Evolutionary conservation across 2,797 vertebrate genomes (phyloP), one percentile per base, ranked within the genome.

Genomic region (Adrianichthys oophorus): DNA sequence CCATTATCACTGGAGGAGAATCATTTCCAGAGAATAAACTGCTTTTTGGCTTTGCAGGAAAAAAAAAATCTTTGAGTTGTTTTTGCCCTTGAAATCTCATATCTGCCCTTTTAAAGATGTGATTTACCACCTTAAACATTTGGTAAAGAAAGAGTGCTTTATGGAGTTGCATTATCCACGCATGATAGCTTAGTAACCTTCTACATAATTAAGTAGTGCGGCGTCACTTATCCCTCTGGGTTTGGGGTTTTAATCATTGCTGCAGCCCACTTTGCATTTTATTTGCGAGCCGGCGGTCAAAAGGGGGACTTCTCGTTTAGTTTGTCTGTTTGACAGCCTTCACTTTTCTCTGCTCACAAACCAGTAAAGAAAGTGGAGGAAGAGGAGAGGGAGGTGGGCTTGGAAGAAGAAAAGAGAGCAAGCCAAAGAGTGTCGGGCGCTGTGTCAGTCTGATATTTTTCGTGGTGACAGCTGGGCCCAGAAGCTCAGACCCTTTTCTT

Each of bases 391-490:
- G 16, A 24, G 48, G 4, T n/a, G 42, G 43, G 46, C 23, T 47
- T 52, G 45, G 48, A 50, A 78, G 65, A 84, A 85, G 80, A 82
- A 82, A 82, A 82, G 83, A 72, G 72, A 78, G 79, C 72, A 77
- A 84, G 75, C 79, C 79, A 86, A 70, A 85, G 79, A 86, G 80
- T 70, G 62, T 74, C 14, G 80, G 86, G 67, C 84, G 88, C 87
- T 91, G 90, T 88, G 86, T 91, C 88, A 86, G 85, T 85, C 85
- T 89, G 88, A 93, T 93, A 92, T 90, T 94, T 89, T 90, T 86
- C 87, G 88, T 86, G 50, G 91, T 93, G 95, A 95, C 95, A 96
- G 94, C 95, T 96, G 95, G 94, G 91, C 90, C 92, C 90, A 91
- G 92, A 90, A 91, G 90, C 89, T 90, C 84, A 83, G 89, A 89